phyloP scores from a whole-genome alignment of 2,888 invertebrate species.

The Heliconius ethilla region DNA sequence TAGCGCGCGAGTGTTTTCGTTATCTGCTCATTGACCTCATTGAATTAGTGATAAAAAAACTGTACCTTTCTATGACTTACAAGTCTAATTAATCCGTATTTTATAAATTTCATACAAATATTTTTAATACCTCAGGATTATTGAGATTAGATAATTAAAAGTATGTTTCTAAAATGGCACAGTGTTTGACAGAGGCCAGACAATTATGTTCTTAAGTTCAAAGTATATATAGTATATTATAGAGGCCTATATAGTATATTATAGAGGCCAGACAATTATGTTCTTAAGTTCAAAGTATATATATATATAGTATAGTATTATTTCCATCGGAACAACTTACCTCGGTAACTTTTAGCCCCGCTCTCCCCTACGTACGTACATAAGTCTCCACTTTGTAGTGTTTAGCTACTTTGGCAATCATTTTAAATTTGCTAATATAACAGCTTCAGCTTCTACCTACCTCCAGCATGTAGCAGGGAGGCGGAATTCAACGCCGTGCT shows the following conservation, averaged over 20 bases:
- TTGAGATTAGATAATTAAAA: not conserved
- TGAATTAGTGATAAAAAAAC: conserved; percentile 61
- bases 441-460: too few relatives aligned
- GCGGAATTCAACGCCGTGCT: too few relatives aligned
- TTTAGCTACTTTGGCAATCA: not conserved
- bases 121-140: not conserved
- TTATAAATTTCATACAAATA: not conserved
- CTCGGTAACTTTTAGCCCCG: too few relatives aligned
- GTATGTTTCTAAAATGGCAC: not conserved
- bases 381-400: not conserved
- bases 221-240: too few relatives aligned
- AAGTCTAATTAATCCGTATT: conserved; percentile 46
- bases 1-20: conserved; percentile 67
- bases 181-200: not conserved
- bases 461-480: too few relatives aligned
- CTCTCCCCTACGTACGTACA: too few relatives aligned
- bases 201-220: not conserved
- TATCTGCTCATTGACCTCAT: conserved; percentile 72
- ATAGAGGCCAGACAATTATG: too few relatives aligned
- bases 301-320: too few relatives aligned
- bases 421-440: not conserved
- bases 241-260: too few relatives aligned
- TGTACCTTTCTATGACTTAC: conserved; percentile 61
- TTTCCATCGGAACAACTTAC: too few relatives aligned
- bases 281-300: too few relatives aligned